These are phyloP conservation scores for Silurus meridionalis DNA, from an alignment of 2,113 vertebrate species.

Conservation along the genomic window DNA sequence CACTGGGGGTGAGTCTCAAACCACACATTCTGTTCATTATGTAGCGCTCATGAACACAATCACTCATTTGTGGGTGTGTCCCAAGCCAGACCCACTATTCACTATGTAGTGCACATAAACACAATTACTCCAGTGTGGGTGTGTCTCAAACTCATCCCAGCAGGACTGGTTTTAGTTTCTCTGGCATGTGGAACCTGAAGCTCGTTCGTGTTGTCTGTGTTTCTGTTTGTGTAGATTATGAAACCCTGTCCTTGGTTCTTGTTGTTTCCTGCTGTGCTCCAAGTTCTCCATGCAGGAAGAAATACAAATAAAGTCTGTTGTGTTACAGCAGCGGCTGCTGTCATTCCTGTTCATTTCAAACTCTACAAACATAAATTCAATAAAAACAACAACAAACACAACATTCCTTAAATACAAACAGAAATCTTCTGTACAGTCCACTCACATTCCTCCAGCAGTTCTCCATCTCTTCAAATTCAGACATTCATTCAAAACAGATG, in stretches of 20 bases:
- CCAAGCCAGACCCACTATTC: not conserved
- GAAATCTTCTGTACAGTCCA: not conserved
- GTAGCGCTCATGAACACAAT: not conserved
- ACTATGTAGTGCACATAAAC: constrained; percentile 7
- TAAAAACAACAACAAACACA: not conserved
- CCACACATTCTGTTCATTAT: not conserved
- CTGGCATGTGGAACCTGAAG: constrained; percentile 4
- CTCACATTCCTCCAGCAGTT: not conserved
- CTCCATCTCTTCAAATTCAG: not conserved
- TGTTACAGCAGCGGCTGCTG: constrained; percentile 16
- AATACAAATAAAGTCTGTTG: constrained; percentile 48
- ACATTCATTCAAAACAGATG: not conserved
- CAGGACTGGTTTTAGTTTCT: not conserved
- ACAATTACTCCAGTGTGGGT: not conserved
- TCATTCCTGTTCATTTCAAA: not conserved
- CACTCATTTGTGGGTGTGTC: not conserved
- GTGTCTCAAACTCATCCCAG: not conserved
- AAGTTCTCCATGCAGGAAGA: constrained; percentile 48
- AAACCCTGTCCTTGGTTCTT: constrained; percentile 44
- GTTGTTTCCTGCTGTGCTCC: constrained; percentile 53
- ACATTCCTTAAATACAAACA: not conserved
- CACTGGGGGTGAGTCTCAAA: not conserved
- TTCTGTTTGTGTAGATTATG: constrained; percentile 50
- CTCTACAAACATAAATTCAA: not conserved
- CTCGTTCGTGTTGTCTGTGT: constrained; percentile 40